phyloP scores from a whole-genome alignment of 2,888 invertebrate species.

The Clanis bilineata region DNA sequence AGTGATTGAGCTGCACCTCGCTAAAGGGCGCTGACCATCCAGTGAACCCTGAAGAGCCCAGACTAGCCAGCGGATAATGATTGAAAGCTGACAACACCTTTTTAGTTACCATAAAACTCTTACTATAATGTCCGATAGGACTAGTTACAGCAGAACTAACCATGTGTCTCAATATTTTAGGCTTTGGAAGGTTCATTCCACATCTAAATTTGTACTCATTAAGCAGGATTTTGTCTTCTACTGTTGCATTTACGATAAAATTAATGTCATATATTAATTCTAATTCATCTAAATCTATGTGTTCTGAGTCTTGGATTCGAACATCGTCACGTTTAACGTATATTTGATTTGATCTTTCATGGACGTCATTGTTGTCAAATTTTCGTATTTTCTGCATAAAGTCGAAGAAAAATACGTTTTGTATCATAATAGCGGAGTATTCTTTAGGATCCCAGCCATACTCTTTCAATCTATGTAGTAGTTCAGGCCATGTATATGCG shows the following conservation, averaged over 20 bases:
- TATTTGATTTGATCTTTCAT: conserved; percentile 47
- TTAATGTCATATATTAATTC: conserved; percentile 52
- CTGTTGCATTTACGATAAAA: conserved; percentile 51
- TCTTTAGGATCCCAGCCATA: conserved; percentile 69
- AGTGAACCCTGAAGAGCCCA: conserved; percentile 78
- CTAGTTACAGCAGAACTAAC: conserved; percentile 83
- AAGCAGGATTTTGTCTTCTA: conserved; percentile 44
- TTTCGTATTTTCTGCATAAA: conserved; percentile 64
- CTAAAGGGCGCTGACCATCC: conserved; percentile 82
- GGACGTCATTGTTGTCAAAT: conserved; percentile 41
- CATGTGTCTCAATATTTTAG: conserved; percentile 74
- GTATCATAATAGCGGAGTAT: conserved; percentile 83
- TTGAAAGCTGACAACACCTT: conserved; percentile 88
- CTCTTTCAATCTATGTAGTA: conserved; percentile 73
- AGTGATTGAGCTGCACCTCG: conserved; percentile 86
- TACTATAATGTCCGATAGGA: conserved; percentile 85
- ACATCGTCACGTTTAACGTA: conserved; percentile 72
- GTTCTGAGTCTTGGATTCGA: conserved; percentile 48
- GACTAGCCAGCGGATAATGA: conserved; percentile 86
- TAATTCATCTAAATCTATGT: conserved; percentile 55
- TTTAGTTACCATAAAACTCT: conserved; percentile 86
- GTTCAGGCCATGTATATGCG: conserved; percentile 80
- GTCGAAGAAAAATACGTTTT: conserved; percentile 87
- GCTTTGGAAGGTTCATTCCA: conserved; percentile 49
- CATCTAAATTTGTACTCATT: conserved; percentile 52